These are phyloP conservation scores for Phainopepla nitens DNA, from an alignment of 2,113 vertebrate species.

Conservation along the genomic window DNA sequence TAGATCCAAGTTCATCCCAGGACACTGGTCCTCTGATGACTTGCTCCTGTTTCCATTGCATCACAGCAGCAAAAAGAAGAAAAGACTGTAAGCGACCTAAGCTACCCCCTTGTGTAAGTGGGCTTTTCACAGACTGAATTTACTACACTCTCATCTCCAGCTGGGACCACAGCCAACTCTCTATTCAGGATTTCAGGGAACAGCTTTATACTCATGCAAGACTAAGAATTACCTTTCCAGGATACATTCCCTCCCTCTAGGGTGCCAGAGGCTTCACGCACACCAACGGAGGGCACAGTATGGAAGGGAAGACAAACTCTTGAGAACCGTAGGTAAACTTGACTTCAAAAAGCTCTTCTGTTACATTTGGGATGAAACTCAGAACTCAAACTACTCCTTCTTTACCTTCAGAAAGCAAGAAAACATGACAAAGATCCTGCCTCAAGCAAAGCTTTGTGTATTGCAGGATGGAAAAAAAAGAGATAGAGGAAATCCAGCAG, in stretches of 20 bases:
- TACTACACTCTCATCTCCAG: background rate
- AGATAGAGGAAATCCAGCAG: background rate
- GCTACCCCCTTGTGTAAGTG: background rate
- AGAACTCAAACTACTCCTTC: background rate
- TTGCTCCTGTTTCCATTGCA: background rate
- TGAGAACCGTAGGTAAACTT: background rate
- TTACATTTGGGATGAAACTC: background rate
- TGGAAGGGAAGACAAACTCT: background rate
- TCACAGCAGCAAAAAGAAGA: background rate
- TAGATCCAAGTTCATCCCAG: background rate
- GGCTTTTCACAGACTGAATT: slow-evolving; percentile 16
- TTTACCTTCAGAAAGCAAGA: background rate
- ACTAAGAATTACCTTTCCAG: background rate
- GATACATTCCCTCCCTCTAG: background rate
- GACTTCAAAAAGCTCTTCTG: background rate
- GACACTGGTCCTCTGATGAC: background rate
- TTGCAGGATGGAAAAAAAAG: background rate
- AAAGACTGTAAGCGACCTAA: background rate
- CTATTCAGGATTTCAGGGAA: background rate
- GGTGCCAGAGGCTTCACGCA: background rate
- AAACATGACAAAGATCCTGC: background rate
- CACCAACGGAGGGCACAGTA: background rate
- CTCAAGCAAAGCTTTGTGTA: background rate
- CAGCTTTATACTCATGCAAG: background rate
- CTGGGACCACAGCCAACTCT: background rate